Base-by-base conservation (phyloP, 1,140 invertebrate species). In the Camponotus pennsylvanicus region DNA sequence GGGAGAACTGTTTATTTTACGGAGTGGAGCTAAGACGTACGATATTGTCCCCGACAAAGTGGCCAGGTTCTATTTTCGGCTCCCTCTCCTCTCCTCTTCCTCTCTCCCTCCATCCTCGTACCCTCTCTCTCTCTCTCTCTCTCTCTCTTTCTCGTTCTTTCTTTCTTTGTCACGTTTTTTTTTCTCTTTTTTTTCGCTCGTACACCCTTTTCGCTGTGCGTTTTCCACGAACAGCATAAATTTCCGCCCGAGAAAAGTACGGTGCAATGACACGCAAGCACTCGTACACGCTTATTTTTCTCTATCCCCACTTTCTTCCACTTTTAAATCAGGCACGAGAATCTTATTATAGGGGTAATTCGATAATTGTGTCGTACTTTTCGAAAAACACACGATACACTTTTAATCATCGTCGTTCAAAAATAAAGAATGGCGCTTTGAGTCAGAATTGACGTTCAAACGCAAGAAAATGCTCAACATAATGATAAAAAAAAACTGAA, bases 241-340 rank as follows among this genome's bases (percentile, higher is more conserved):
- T 92, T 92, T 78, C 83, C 64, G 55, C 34, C 11, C 69, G 45
- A 82, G 71, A 90, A 49, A 52, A 86, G 87, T 90, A 90, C 87
- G 76, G 73, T 73, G 52, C 76, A 90, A 88, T 90, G 82, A 90
- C 89, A 90, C 88, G 88, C 89, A 86, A 90, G 86, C 66, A 82
- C 57, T 84, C 75, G 84, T 52, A 71, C 27, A 27, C 63, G 73
- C 55, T 89, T 77, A 70, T 87, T 84, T 82, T 55, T 69, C 42
- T 42, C 57, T 61, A 77, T 71, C 63, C 34, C 18, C 55, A 7
- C 13, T 34, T 57, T 27, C 18, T 63, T 21, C 40, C 34, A 61
- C 45, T 27, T 27, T 27, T 0, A 66, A 78, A 9, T 66, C 27
- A n/a, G 64, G 42, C 73, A 78, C 61, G 79, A 49, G 11, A 63